Conservation (phyloP, 2,797 vertebrate genomes). For the Chelidonichthys spinosus region DNA sequence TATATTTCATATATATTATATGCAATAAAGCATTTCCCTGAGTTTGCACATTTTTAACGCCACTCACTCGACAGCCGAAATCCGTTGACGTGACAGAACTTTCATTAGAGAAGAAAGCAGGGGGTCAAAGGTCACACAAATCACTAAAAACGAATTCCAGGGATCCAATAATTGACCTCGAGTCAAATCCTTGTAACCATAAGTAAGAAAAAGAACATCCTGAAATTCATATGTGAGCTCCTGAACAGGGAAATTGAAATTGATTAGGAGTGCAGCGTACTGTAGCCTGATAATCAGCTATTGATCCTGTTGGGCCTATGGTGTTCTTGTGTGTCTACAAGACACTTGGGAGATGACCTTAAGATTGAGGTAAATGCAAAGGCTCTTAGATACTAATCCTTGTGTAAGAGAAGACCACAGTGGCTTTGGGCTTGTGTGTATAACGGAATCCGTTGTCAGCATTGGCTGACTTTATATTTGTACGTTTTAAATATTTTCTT, state of each 20-base stretch:
- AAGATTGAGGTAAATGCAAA: slow-evolving; percentile 29
- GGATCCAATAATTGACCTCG: slow-evolving; percentile 31
- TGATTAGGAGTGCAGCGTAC: slow-evolving; percentile 56
- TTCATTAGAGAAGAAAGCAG: slow-evolving; percentile 41
- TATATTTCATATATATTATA: not conserved
- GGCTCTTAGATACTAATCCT: slow-evolving; percentile 23
- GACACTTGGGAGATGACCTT: slow-evolving; percentile 48
- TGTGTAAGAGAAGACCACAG: slow-evolving; percentile 9
- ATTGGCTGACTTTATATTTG: too few relatives aligned
- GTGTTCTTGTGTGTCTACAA: slow-evolving; percentile 46
- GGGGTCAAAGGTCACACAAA: slow-evolving; percentile 53
- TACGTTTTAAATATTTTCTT: too few relatives aligned
- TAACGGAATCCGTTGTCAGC: too few relatives aligned
- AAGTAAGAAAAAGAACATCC: slow-evolving; percentile 34
- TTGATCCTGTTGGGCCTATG: slow-evolving; percentile 62
- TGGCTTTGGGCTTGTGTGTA: not conserved
- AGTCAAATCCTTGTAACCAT: slow-evolving; percentile 35
- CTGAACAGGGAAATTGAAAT: slow-evolving; percentile 64
- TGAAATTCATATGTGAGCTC: slow-evolving; percentile 46
- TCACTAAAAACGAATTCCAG: slow-evolving; percentile 38
- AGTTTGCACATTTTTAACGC: slow-evolving; percentile 29
- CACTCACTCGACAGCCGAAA: slow-evolving; percentile 54
- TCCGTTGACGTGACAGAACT: slow-evolving; percentile 50
- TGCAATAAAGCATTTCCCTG: slow-evolving; percentile 31
- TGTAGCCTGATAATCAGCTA: slow-evolving; percentile 68